phyloP scores from a whole-genome alignment of 1,140 invertebrate species.

The Leptonema lineaticorne region DNA sequence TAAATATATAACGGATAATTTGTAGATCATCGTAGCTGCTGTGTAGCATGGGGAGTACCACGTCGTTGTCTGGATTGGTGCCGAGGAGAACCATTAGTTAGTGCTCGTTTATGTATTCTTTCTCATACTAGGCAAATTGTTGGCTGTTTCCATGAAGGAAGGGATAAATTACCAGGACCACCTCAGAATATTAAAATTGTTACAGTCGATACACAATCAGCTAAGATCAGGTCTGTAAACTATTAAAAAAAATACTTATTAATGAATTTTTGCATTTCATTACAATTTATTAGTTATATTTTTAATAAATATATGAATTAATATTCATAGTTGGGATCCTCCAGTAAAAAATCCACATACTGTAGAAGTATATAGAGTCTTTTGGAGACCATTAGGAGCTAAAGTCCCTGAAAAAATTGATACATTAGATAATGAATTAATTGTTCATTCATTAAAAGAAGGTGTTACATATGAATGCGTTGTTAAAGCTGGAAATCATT shows the following conservation, averaged over 20 bases:
- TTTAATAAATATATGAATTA: too few species aligned
- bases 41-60: constrained; percentile 67
- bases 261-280: too few species aligned
- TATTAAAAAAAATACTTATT: neutral
- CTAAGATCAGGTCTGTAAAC: constrained; percentile 56
- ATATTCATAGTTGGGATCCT: constrained; percentile 65
- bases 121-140: constrained; percentile 73
- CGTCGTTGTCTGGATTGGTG: constrained; percentile 63
- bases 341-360: constrained; percentile 78
- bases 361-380: constrained; percentile 77
- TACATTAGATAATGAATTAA: constrained; percentile 68
- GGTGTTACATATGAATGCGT: constrained; percentile 75
- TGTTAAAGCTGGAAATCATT: constrained; percentile 77
- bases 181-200: constrained; percentile 67
- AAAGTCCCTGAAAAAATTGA: constrained; percentile 65
- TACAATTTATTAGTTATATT: too few species aligned
- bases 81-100: constrained; percentile 47
- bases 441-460: constrained; percentile 67
- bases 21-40: constrained; percentile 75
- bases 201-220: constrained; percentile 60
- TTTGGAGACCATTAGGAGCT: constrained; percentile 59
- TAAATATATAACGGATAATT: neutral
- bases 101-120: constrained; percentile 65
- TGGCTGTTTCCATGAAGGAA: constrained; percentile 77
- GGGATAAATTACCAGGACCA: constrained; percentile 73